A percentile compares a stretch with the other conserved stretches of the same genome.
phyloP scores from a whole-genome alignment of 1,140 invertebrate genomes.

The Cotesia chilonis region DNA sequence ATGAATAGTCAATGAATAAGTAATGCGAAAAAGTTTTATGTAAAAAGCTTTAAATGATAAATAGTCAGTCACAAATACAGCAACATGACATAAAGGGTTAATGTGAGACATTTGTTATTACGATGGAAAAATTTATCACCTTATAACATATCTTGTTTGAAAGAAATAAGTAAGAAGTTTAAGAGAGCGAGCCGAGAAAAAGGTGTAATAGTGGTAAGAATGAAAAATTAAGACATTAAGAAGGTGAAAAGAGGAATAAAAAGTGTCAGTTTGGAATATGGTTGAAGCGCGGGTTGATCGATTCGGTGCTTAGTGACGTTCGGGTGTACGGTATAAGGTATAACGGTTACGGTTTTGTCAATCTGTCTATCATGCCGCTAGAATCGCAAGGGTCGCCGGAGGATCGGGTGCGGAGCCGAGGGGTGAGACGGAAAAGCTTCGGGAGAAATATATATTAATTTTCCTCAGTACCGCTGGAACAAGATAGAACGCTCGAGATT shows the following conservation, averaged over 20 bases:
- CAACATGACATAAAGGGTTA: no score
- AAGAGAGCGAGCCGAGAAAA: not conserved
- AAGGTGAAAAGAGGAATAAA: slow-evolving; percentile 4
- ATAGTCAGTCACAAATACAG: not conserved
- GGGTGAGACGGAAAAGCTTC: no score
- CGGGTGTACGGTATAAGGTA: no score
- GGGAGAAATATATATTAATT: no score
- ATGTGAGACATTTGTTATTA: no score
- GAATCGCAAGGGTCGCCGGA: no score
- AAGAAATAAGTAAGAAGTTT: slow-evolving; percentile 21
- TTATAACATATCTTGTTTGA: no score
- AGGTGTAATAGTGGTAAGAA: not conserved
- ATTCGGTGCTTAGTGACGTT: slow-evolving; percentile 32
- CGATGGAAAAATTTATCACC: slow-evolving; percentile 5
- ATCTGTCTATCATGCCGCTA: slow-evolving; percentile 25
- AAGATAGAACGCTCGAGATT: no score
- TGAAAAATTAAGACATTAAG: slow-evolving; percentile 10
- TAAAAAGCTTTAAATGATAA: slow-evolving; percentile 4
- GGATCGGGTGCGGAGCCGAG: no score
- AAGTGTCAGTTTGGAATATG: no score
- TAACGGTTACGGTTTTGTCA: slow-evolving; percentile 31
- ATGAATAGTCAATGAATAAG: no score
- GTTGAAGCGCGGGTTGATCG: slow-evolving; percentile 32
- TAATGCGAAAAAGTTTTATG: not conserved
- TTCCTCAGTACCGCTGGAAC: no score